Base-by-base conservation (phyloP, 2,888 invertebrate species). In the Patella caerulea region DNA sequence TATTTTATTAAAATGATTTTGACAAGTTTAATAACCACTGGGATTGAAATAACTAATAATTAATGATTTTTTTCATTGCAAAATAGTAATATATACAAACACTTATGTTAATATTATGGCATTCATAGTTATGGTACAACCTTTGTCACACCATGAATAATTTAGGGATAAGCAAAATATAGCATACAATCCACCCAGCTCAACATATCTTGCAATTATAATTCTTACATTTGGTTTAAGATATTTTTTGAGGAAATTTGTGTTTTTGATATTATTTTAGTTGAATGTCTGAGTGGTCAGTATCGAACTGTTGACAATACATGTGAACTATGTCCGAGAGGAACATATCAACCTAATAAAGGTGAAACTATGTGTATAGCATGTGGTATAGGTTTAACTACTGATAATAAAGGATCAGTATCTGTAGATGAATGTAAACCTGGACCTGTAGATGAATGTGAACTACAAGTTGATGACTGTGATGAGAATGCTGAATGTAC, bases 371-470 rank as follows among this genome's bases (percentile, higher is more conserved):
- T 59, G 24, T 89, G 89, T 80, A 77, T 81, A 19, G 81, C 82
- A 9, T 89, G 89, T 80, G 83, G 82, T 14, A 78, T 74, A 34
- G 85, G 87, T 12, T 78, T 81, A 59, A 88, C 86, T 15, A 88
- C 88, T 15, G 45, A 76, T 2, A 56, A 72, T 19, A 71, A 80
- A 24, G 88, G 88, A 9, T 77, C 85, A 9, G 75, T 75, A 19
- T 78, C 80, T 12, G 69, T 45, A 11, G 65, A 72, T 0, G 82
- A 82, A 52, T 89, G 89, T 80, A 52, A 78, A 3, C 19, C 70
- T 17, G 86, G 86, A 15, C 75, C 79, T 11, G 81, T 86, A n/a
- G 82, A 88, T 73, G 85, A 85, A 75, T 89, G 88, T 79, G 72
- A 59, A 11, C 73, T 83, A 2, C 82, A 78, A 3, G 79, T 81